Evolutionary conservation across 2,113 vertebrate genomes (phyloP).

Genomic region (Epinephelus fuscoguttatus): DNA sequence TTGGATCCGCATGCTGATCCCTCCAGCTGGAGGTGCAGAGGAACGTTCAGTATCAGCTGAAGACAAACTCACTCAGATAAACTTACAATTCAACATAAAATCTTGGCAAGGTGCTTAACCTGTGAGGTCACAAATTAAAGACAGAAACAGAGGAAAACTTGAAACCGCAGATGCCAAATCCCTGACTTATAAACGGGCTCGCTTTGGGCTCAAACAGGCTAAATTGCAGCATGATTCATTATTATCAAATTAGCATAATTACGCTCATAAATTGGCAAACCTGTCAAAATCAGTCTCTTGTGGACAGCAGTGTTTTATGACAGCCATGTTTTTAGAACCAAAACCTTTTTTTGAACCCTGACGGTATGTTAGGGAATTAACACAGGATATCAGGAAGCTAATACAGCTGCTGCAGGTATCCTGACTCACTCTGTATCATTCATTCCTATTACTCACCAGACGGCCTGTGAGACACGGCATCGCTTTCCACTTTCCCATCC

Average conservation of each 20-base stretch:
- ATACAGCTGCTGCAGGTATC: conserved; percentile 10
- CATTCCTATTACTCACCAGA: conserved; percentile 35
- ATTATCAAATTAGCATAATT: conserved; percentile 17
- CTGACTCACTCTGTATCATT: conserved; percentile 41
- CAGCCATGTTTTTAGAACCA: conserved; percentile 1
- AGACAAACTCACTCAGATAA: conserved; percentile 8
- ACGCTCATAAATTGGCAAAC: neutral
- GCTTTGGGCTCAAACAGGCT: neutral
- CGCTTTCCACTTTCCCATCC: conserved; percentile 1
- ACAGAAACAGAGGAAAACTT: conserved; percentile 32
- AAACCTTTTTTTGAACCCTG: neutral
- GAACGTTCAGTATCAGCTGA: neutral
- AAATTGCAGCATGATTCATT: conserved; percentile 18
- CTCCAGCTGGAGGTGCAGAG: conserved; percentile 21
- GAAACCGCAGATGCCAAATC: conserved; percentile 23
- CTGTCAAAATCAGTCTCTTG: conserved; percentile 2
- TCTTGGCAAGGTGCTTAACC: conserved; percentile 24
- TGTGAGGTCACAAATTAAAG: conserved; percentile 40
- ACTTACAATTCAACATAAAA: conserved; percentile 16
- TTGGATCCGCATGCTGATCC: neutral
- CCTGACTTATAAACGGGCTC: neutral
- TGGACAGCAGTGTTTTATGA: neutral
- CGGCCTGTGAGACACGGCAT: neutral
- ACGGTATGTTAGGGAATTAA: neutral
- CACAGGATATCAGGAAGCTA: neutral